phyloP scores from a whole-genome alignment of 2,113 vertebrate genomes.

The Fregetta grallaria region DNA sequence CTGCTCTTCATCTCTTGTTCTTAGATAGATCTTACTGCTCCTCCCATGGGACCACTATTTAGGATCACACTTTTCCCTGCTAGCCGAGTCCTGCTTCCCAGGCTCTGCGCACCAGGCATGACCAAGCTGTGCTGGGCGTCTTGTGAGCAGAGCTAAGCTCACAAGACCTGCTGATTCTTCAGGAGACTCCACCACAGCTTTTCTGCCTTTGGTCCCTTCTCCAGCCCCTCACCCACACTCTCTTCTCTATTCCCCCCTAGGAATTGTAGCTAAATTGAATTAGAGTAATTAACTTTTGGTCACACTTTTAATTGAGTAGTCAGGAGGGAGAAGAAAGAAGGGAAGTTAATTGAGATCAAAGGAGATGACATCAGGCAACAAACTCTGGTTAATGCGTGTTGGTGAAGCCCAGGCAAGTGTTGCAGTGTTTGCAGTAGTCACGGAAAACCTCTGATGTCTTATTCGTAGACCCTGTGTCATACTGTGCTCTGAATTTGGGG shows the following conservation, averaged over 20 bases:
- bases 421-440: background rate
- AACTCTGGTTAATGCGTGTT: background rate
- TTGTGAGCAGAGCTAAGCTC: background rate
- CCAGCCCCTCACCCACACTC: background rate
- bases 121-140: background rate
- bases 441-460: background rate
- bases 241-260: background rate
- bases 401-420: background rate
- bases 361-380: background rate
- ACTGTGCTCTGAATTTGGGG: background rate
- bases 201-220: background rate
- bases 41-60: background rate
- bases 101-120: background rate
- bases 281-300: conserved; percentile 46
- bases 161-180: background rate
- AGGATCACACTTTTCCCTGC: background rate
- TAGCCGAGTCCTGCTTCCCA: background rate
- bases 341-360: conserved; percentile 40
- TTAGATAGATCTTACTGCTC: background rate
- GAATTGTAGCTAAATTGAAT: conserved; percentile 33
- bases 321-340: background rate
- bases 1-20: background rate
- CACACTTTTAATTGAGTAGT: conserved; percentile 21
- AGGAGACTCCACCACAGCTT: background rate
- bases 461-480: background rate